Base-by-base conservation (phyloP, 2,797 vertebrate species). In the Falco berigora region DNA sequence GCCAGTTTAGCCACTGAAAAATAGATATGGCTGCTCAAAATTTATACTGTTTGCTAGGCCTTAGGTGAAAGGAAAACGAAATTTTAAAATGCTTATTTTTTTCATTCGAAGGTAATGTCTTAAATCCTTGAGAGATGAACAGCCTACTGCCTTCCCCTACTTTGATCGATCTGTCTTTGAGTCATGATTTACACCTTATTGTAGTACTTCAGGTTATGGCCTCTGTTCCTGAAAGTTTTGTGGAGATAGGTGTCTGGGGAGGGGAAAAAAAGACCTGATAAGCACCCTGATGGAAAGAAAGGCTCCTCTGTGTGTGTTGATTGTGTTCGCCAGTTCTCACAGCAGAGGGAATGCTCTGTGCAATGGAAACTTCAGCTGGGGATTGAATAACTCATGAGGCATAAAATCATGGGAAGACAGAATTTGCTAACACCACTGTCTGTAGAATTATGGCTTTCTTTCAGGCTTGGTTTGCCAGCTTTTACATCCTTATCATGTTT, bases 21-120 rank as follows among this genome's bases (percentile, higher is more conserved):
- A 96, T 92, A 97, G 95, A 95, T 95, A 96, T 96, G 92, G 94
- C 88, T 90, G 90, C 91, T 94, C 55, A 53, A 74, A 96, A 97
- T 97, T 97, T 96, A 96, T 90, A 68, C 82, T 94, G 83, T 92
- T 97, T 90, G 59, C 88, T 82, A 71, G 86, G 92, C 95, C 94
- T 90, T 90, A 93, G 95, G 96, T 96, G 96, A 96, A 95, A 95
- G 92, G 92, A 90, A 95, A 91, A 85, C n/a, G 5, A 96, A 97
- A 95, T 95, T 94, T 95, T 92, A 79, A 96, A 95, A 95, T 96
- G 93, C 93, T 95, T 95, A 92, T 94, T 91, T 96, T 96, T 96
- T 97, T 94, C 93, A 95, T 97, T 96, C 2, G 19, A 92, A 94
- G 68, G 90, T 95, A 93, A 94, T 96, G 90, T 95, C 92, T 96